phyloP scores from a whole-genome alignment of 2,888 invertebrate species.

The Epirrhoe tristata region DNA sequence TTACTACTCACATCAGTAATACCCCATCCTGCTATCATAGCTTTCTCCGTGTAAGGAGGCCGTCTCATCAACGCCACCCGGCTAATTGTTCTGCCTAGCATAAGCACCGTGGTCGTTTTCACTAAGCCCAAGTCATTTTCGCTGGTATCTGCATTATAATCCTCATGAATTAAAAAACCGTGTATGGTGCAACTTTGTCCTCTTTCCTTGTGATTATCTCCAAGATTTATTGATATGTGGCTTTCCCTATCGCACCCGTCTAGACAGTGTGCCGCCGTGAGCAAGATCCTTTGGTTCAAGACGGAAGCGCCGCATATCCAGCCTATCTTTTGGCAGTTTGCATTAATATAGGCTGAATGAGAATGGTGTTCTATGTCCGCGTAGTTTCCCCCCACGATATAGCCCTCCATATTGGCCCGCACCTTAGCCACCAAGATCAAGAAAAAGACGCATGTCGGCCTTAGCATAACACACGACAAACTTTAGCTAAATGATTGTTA shows the following conservation, averaged over 20 bases:
- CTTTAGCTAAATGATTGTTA: not conserved
- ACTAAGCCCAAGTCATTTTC: slow-evolving; percentile 49
- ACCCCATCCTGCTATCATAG: slow-evolving; percentile 36
- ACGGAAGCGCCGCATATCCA: slow-evolving; percentile 47
- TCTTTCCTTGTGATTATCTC: slow-evolving; percentile 1
- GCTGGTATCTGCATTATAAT: slow-evolving; percentile 36
- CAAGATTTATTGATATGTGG: not conserved
- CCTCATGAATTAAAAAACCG: slow-evolving; percentile 44
- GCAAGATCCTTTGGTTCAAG: slow-evolving; percentile 40
- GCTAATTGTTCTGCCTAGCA: slow-evolving; percentile 36
- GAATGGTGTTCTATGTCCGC: slow-evolving; percentile 24
- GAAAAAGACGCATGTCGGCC: slow-evolving; percentile 12
- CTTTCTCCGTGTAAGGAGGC: slow-evolving; percentile 33
- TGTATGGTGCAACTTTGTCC: slow-evolving; percentile 7
- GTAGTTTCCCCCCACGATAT: slow-evolving; percentile 34
- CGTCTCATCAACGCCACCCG: slow-evolving; percentile 33
- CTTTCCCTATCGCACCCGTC: not conserved
- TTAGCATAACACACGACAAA: slow-evolving; percentile 18
- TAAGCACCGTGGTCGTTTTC: slow-evolving; percentile 28
- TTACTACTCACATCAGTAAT: slow-evolving; percentile 25
- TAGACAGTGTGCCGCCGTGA: slow-evolving; percentile 34
- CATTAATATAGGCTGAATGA: slow-evolving; percentile 39
- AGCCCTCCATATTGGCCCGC: slow-evolving; percentile 31
- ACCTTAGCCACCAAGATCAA: slow-evolving; percentile 5
- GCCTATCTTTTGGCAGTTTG: slow-evolving; percentile 21